Evolutionary conservation across 2,888 invertebrate genomes (phyloP).

Genomic region (Prostheceraeus crozeri): DNA sequence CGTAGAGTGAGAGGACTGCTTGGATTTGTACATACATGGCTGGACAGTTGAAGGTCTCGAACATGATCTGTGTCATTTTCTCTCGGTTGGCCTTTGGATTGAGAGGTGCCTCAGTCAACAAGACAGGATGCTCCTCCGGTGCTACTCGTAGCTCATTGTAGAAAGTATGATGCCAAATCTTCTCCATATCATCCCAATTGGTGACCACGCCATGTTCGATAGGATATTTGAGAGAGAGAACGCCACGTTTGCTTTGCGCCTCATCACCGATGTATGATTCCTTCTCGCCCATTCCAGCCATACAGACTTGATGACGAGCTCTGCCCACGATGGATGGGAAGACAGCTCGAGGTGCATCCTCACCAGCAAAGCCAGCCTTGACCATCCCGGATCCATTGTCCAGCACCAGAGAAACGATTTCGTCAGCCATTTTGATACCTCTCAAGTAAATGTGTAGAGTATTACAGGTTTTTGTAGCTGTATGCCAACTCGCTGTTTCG

Average conservation of each 20-base stretch:
- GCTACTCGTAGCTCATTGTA: conserved; percentile 57
- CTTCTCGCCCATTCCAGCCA: conserved; percentile 88
- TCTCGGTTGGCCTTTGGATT: conserved; percentile 80
- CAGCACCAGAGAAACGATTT: too few species aligned
- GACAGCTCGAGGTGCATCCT: too few species aligned
- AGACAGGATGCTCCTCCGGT: conserved; percentile 72
- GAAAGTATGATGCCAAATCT: conserved; percentile 56
- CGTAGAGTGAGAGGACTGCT: conserved; percentile 41
- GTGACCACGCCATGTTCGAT: conserved; percentile 53
- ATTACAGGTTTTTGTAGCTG: too few species aligned
- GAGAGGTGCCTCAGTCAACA: conserved; percentile 76
- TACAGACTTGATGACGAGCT: too few species aligned
- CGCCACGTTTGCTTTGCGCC: conserved; percentile 53
- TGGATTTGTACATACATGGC: conserved; percentile 74
- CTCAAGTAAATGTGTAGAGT: too few species aligned
- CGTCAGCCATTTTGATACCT: too few species aligned
- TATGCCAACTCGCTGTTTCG: too few species aligned
- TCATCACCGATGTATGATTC: conserved; percentile 48
- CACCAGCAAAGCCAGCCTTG: too few species aligned
- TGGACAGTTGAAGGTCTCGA: conserved; percentile 44
- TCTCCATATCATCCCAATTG: conserved; percentile 55
- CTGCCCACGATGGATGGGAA: too few species aligned
- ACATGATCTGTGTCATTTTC: conserved; percentile 75
- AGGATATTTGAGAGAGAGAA: conserved; percentile 49
- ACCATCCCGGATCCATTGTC: too few species aligned